Percentiles rank a stretch among this genome's conserved stretches.
These are phyloP conservation scores for Sigmodon hispidus DNA, from an alignment of 2,113 vertebrate genomes.

Conservation along the genomic window DNA sequence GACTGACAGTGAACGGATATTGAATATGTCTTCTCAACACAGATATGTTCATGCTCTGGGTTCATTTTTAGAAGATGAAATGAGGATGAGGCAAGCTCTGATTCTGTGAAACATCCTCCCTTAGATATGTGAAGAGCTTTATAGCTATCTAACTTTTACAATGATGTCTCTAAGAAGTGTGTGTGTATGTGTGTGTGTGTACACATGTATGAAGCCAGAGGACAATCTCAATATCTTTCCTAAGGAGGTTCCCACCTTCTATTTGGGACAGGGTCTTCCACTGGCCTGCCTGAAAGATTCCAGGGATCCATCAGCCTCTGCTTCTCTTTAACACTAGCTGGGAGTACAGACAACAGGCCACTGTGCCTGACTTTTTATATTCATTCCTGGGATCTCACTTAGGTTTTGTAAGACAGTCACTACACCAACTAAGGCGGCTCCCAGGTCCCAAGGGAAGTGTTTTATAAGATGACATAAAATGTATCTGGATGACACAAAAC, in stretches of 20 bases:
- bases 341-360: background rate
- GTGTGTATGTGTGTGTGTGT: background rate
- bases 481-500: background rate
- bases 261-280: background rate
- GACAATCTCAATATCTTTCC: background rate
- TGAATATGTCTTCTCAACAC: background rate
- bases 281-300: background rate
- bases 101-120: background rate
- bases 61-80: background rate
- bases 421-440: background rate
- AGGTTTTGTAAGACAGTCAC: background rate
- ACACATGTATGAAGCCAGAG: background rate
- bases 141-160: background rate
- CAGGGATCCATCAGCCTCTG: background rate
- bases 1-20: background rate
- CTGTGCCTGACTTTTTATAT: background rate
- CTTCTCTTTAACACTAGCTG: background rate
- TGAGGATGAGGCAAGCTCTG: background rate
- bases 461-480: slow-evolving; percentile 1
- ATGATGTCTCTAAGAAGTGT: background rate
- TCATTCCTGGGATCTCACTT: background rate
- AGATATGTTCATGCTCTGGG: background rate
- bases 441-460: background rate
- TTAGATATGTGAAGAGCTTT: background rate
- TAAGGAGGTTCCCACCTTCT: no score